Base-by-base conservation (phyloP, 2,113 vertebrate genomes). In the Bubalus kerabau region DNA sequence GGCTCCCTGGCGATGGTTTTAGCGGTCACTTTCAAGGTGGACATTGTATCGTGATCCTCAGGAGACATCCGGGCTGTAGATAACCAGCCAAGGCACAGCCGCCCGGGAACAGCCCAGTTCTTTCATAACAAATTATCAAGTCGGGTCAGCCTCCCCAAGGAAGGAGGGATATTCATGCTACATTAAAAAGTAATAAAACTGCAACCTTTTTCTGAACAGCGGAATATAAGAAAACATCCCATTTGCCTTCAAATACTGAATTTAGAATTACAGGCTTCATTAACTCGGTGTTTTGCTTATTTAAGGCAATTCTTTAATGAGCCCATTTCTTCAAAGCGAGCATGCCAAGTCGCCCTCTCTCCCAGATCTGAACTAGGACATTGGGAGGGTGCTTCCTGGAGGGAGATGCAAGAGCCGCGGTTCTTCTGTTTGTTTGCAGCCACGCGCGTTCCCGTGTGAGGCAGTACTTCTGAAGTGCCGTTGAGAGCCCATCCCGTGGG, bases 261-360 rank as follows among this genome's bases (percentile, higher is more conserved):
- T 98, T 97, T 64, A 98, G 97, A 98, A 99, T 99, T 99, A 99
- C 98, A 98, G 95, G 98, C 99, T 98, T 98, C 99, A 98, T 99
- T 99, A 99, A 95, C 95, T 98, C 96, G 30, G 96, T 71, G 83
- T 97, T 98, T 98, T 98, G 98, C 98, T 98, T 99, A 98, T 99
- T 99, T 99, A 98, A 98, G 98, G 96, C 84, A 57, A 62, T 95
- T 98, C 96, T 97, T 97, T 98, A 99, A 98, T 48, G 97, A 97
- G 87, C 84, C 85, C 57, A 0, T 97, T 97, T 97, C 88, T 97
- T 91, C 96, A 87, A 19, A 89, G 91, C 0, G 0, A 93, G 80
- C 87, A 56, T 97, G 89, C 95, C 57, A 85, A 0, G 1, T 30
- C 32, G 50, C 11, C 8, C 57, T 93, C n/a, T 95, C 84, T 76